phyloP scores from a whole-genome alignment of 1,140 invertebrate species.

The Atopsyche davidsoni region DNA sequence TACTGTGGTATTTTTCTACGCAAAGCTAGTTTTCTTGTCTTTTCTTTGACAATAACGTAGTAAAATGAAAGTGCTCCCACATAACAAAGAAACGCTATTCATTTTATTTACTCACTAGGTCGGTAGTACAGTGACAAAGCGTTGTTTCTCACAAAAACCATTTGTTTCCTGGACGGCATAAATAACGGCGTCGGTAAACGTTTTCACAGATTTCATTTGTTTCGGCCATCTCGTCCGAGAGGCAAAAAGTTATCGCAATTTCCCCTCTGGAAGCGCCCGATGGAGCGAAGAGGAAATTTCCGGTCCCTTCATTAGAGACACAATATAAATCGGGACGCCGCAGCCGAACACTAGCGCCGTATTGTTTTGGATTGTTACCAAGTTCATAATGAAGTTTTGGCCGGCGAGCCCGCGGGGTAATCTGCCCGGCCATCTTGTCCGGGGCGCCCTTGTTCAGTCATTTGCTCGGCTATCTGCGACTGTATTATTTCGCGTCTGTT shows the following conservation, averaged over 20 bases:
- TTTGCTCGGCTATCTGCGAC: constrained; percentile 5
- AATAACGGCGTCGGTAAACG: too few species aligned
- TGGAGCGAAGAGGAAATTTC: constrained; percentile 19
- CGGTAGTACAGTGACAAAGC: too few species aligned
- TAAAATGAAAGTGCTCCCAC: too few species aligned
- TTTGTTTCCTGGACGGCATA: too few species aligned
- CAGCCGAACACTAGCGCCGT: not conserved
- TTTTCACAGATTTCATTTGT: not conserved
- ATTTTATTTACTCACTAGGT: too few species aligned
- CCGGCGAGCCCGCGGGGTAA: constrained; percentile 2
- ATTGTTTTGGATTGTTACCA: constrained; percentile 26
- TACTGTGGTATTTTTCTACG: too few species aligned
- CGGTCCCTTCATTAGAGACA: constrained; percentile 8
- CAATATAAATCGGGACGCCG: not conserved
- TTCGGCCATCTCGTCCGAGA: not conserved
- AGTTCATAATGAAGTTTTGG: constrained; percentile 21
- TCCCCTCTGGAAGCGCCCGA: constrained; percentile 15
- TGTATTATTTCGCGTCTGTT: constrained; percentile 3
- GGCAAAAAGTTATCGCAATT: constrained; percentile 14
- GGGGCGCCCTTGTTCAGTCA: constrained; percentile 7
- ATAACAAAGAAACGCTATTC: too few species aligned
- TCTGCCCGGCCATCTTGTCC: constrained; percentile 9
- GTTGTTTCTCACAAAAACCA: too few species aligned
- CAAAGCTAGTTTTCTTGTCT: too few species aligned
- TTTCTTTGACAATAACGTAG: too few species aligned